These are phyloP conservation scores for Brachionichthys hirsutus DNA, from an alignment of 2,113 vertebrate species.

Conservation along the genomic window DNA sequence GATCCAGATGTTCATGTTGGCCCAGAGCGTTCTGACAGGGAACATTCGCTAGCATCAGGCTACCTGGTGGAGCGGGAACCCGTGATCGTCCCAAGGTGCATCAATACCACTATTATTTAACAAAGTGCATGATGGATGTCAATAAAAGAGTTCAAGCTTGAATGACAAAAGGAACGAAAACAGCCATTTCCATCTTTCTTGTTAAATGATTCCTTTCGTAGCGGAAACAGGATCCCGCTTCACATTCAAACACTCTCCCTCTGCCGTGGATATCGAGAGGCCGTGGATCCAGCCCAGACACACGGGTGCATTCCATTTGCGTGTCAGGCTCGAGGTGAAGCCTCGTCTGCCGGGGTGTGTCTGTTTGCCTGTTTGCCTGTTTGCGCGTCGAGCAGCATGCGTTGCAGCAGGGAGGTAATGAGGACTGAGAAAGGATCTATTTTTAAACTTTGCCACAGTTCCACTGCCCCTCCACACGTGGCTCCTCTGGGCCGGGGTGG, in stretches of 20 bases:
- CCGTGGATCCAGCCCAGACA: slow-evolving; percentile 10
- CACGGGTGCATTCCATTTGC: slow-evolving; percentile 12
- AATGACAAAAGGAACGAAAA: slow-evolving; percentile 11
- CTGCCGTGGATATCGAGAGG: slow-evolving; percentile 6
- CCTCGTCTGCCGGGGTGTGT: slow-evolving; percentile 50
- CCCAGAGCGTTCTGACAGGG: neutral
- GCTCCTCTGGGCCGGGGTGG: slow-evolving; percentile 38
- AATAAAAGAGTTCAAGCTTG: slow-evolving; percentile 8
- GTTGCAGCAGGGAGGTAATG: slow-evolving; percentile 56
- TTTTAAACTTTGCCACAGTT: slow-evolving; percentile 67
- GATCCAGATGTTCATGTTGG: neutral
- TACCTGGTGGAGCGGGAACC: slow-evolving; percentile 22
- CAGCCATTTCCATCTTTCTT: slow-evolving; percentile 3
- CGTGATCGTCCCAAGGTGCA: slow-evolving; percentile 23
- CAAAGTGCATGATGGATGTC: slow-evolving; percentile 9
- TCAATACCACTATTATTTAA: slow-evolving; percentile 35
- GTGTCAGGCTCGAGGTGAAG: slow-evolving; percentile 13
- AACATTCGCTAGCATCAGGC: neutral
- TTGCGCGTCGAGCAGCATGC: slow-evolving; percentile 29
- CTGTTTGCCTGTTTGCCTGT: slow-evolving; percentile 32
- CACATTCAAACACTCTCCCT: slow-evolving; percentile 22
- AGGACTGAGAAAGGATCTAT: slow-evolving; percentile 61
- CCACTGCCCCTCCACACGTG: slow-evolving; percentile 22
- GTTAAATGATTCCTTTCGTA: neutral
- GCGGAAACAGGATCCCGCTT: slow-evolving; percentile 1